These are phyloP conservation scores for Epinephelus cyanopodus DNA, from an alignment of 2,113 vertebrate genomes.

Conservation along the genomic window DNA sequence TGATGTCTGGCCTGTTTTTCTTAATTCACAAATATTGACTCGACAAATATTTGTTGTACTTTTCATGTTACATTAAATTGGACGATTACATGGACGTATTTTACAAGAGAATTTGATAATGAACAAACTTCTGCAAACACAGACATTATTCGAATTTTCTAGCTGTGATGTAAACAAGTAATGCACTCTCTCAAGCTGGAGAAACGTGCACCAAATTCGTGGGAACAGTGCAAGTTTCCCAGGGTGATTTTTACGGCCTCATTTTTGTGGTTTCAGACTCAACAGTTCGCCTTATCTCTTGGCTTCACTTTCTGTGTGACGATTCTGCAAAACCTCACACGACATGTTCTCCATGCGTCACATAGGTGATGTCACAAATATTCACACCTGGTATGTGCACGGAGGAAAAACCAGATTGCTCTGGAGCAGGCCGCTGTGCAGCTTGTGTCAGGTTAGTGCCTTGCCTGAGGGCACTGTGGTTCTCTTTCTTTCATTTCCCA, in stretches of 20 bases:
- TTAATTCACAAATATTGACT: too few relatives aligned
- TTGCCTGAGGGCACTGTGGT: neutral
- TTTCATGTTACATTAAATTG: too few relatives aligned
- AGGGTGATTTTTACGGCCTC: neutral
- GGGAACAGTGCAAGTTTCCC: neutral
- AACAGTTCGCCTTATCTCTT: neutral
- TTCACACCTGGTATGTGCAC: constrained; percentile 1
- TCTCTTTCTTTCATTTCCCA: neutral
- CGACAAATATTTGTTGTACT: too few relatives aligned
- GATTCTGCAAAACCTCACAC: neutral
- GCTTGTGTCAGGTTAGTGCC: neutral
- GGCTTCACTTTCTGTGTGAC: neutral
- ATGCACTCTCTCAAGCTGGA: neutral
- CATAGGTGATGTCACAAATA: neutral
- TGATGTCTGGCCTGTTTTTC: neutral
- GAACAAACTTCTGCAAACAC: neutral
- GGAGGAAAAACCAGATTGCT: neutral
- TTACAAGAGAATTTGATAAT: too few relatives aligned
- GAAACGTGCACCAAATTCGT: too few relatives aligned
- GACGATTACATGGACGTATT: too few relatives aligned
- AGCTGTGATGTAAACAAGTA: neutral
- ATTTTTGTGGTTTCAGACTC: neutral
- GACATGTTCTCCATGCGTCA: neutral
- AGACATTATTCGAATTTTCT: neutral
- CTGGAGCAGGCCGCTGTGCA: neutral